Percentiles rank a stretch among this genome's conserved stretches.
phyloP scores from a whole-genome alignment of 2,113 vertebrate genomes.

The Salminus brasiliensis region DNA sequence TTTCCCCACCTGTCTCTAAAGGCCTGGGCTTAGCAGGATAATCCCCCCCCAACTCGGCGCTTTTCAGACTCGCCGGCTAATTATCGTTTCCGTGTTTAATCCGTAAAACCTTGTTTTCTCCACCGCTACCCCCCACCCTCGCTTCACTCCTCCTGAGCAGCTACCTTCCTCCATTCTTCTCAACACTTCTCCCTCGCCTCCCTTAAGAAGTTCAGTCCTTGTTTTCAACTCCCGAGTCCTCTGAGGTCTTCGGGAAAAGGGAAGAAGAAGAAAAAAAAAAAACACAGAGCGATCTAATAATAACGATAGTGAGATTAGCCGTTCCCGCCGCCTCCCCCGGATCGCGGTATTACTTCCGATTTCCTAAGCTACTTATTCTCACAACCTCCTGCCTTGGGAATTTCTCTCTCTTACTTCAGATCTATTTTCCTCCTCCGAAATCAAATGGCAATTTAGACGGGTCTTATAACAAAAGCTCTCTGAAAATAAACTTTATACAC shows the following conservation, averaged over 20 bases:
- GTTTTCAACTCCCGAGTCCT: conserved; percentile 54
- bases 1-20: conserved; percentile 37
- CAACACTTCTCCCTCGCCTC: background rate
- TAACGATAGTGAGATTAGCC: conserved; percentile 71
- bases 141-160: background rate
- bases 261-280: conserved; percentile 67
- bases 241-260: no score
- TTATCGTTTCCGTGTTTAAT: conserved; percentile 39
- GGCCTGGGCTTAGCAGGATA: conserved; percentile 30
- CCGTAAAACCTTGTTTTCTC: conserved; percentile 31
- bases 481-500: background rate
- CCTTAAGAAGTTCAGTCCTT: conserved; percentile 25
- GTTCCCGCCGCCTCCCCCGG: conserved; percentile 58
- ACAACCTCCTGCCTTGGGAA: conserved; percentile 55
- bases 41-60: conserved; percentile 59
- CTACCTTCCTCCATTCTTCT: conserved; percentile 19
- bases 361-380: conserved; percentile 71
- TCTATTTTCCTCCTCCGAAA: conserved; percentile 19
- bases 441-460: conserved; percentile 54
- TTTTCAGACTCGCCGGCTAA: conserved; percentile 52
- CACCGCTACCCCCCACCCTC: conserved; percentile 22
- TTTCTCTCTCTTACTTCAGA: background rate
- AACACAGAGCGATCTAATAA: conserved; percentile 70
- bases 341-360: conserved; percentile 56
- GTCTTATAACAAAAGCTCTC: conserved; percentile 12